Evolutionary conservation across 2,113 vertebrate species (phyloP).

Genomic region (Sebastes fasciatus): DNA sequence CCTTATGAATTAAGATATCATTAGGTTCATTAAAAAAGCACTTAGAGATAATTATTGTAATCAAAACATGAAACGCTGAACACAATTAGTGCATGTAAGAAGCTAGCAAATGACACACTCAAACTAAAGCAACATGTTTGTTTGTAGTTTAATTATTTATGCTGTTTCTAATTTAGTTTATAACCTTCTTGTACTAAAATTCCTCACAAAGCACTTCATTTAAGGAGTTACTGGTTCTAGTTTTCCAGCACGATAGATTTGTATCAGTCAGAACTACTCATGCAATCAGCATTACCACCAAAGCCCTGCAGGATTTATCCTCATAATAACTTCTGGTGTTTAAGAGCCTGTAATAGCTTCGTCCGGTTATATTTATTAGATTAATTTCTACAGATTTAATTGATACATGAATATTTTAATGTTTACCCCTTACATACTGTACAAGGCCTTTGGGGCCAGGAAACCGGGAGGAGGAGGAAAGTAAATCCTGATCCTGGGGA

Average conservation of each 20-base stretch:
- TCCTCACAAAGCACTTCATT: background rate
- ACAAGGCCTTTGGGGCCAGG: slow-evolving; percentile 54
- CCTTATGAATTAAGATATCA: background rate
- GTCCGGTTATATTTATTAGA: slow-evolving; percentile 80
- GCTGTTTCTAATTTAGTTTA: slow-evolving; percentile 1
- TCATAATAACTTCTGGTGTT: slow-evolving; percentile 63
- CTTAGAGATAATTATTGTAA: background rate
- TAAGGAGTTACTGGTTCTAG: background rate
- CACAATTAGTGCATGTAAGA: background rate
- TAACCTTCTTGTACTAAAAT: background rate
- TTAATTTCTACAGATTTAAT: slow-evolving; percentile 81
- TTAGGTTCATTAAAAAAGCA: slow-evolving; percentile 4
- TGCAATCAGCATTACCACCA: slow-evolving; percentile 41
- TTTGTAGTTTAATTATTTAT: background rate
- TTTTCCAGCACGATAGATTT: slow-evolving; percentile 5
- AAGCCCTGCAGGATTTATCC: slow-evolving; percentile 75
- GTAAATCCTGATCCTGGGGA: slow-evolving; percentile 53
- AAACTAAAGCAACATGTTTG: slow-evolving; percentile 1
- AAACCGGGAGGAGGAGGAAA: slow-evolving; percentile 22
- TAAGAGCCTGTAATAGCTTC: slow-evolving; percentile 74
- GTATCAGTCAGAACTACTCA: slow-evolving; percentile 32
- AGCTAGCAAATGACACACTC: background rate
- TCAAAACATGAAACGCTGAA: background rate
- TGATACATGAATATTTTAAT: slow-evolving; percentile 84
- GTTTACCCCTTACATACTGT: slow-evolving; percentile 64